phyloP scores from a whole-genome alignment of 2,113 vertebrate genomes.

The Acrocephalus arundinaceus region DNA sequence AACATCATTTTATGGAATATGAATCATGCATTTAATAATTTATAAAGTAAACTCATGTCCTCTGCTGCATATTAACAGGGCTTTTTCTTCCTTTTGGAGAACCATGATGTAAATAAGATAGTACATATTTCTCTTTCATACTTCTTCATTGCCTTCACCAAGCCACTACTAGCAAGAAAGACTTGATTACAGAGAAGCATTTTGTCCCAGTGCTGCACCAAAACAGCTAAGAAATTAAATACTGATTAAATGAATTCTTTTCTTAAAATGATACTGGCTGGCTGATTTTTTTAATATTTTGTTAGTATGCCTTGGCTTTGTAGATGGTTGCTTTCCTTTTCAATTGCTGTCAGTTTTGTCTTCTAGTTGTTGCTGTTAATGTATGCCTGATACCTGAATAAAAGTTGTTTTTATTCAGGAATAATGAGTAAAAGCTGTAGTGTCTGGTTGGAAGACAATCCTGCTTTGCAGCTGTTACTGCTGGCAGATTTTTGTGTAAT shows the following conservation, averaged over 20 bases:
- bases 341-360: not conserved
- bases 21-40: not conserved
- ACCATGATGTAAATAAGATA: not conserved
- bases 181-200: not conserved
- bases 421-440: not conserved
- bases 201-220: not conserved
- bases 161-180: not conserved
- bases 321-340: not conserved
- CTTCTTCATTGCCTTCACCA: not conserved
- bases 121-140: not conserved
- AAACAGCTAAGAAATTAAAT: not conserved
- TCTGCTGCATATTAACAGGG: not conserved
- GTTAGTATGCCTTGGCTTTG: not conserved
- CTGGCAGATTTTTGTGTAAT: conserved; percentile 52
- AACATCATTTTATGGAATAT: not conserved
- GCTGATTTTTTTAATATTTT: not conserved
- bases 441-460: not conserved
- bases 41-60: not conserved
- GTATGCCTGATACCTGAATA: not conserved
- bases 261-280: not conserved
- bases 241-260: not conserved
- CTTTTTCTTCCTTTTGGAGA: not conserved
- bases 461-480: conserved; percentile 56
- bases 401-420: not conserved
- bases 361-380: not conserved